A percentile compares a stretch with the other conserved stretches of the same genome.
These are phyloP conservation scores for Cataglyphis albicans DNA, from an alignment of 2,888 invertebrate genomes.

Conservation along the genomic window DNA sequence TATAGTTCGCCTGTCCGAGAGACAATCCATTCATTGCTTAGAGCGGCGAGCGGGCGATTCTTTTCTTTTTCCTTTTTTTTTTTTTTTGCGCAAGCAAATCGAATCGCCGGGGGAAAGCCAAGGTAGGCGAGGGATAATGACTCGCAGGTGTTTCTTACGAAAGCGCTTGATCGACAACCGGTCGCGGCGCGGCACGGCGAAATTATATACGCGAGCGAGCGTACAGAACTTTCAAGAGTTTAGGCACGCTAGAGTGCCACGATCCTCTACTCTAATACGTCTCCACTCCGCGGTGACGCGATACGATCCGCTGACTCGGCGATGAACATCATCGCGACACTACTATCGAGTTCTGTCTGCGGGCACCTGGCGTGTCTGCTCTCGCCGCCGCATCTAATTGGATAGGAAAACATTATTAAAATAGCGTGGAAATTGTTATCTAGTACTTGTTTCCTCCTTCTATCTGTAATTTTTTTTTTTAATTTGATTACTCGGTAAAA, in stretches of 20 bases:
- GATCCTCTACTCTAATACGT: constrained; percentile 28
- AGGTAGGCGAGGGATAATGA: constrained; percentile 70
- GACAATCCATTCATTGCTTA: constrained; percentile 26
- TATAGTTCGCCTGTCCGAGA: background rate
- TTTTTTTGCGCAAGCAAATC: constrained; percentile 51
- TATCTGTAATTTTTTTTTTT: background rate
- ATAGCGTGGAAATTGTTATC: constrained; percentile 4
- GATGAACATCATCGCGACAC: constrained; percentile 17
- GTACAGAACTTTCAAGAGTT: constrained; percentile 57
- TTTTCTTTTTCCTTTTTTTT: background rate
- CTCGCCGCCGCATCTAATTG: constrained; percentile 17
- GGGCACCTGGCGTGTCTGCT: background rate
- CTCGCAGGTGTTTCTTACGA: constrained; percentile 73
- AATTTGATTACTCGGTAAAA: background rate
- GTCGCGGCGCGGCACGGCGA: constrained; percentile 34
- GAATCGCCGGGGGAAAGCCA: constrained; percentile 70
- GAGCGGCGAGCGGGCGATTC: constrained; percentile 16
- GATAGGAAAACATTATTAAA: constrained; percentile 26
- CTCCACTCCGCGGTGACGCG: background rate
- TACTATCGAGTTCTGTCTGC: constrained; percentile 30
- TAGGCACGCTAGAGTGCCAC: constrained; percentile 17
- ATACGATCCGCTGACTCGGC: constrained; percentile 35
- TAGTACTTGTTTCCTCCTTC: background rate
- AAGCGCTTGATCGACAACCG: constrained; percentile 63
- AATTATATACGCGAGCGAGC: constrained; percentile 50